Conservation (phyloP, 2,888 invertebrate species). For the Tineola bisselliella region DNA sequence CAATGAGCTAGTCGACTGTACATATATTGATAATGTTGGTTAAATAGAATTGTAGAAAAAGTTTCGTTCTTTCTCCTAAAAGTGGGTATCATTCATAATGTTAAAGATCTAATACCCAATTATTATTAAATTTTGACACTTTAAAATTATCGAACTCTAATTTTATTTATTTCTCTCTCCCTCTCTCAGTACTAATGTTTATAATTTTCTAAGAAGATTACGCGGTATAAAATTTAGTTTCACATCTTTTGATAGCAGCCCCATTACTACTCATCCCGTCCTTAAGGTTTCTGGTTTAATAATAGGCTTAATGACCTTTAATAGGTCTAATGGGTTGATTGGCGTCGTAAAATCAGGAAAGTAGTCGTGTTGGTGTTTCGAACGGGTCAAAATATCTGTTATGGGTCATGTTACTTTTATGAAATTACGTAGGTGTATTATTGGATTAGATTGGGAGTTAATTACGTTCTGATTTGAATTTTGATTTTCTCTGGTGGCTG, state of each 20-base stretch:
- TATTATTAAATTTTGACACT: not conserved
- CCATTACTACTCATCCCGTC: constrained; percentile 36
- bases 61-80: too few relatives aligned
- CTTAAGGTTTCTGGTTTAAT: constrained; percentile 29
- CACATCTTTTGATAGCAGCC: not conserved
- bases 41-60: too few relatives aligned
- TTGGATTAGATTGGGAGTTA: constrained; percentile 38
- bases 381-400: constrained; percentile 4
- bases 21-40: too few relatives aligned
- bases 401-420: not conserved
- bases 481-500: not conserved
- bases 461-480: not conserved
- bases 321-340: constrained; percentile 50
- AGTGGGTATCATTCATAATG: too few relatives aligned
- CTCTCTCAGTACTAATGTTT: not conserved
- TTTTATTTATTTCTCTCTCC: too few relatives aligned
- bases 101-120: not conserved
- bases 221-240: not conserved
- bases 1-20: too few relatives aligned
- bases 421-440: constrained; percentile 27
- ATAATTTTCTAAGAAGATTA: not conserved
- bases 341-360: constrained; percentile 44
- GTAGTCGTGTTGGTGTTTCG: constrained; percentile 16
- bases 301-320: constrained; percentile 45
- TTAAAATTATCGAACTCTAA: not conserved